Percentiles rank a stretch among this genome's conserved stretches.
Evolutionary conservation across 2,888 invertebrate species (phyloP).

Genomic region (Xylophagus ater): DNA sequence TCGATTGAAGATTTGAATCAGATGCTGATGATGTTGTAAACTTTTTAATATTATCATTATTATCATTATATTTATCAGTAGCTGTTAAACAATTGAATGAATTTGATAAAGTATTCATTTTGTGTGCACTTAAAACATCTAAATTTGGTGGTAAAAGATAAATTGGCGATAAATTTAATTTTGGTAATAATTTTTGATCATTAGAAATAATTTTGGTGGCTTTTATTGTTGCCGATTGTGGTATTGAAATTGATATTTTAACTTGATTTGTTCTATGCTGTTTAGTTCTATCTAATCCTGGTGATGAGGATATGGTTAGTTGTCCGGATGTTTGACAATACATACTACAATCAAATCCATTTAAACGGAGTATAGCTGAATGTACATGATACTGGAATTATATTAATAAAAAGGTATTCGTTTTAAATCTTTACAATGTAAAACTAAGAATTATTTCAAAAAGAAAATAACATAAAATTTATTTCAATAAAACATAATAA

Average conservation of each 20-base stretch:
- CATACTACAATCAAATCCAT: slow-evolving; percentile 43
- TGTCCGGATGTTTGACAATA: slow-evolving; percentile 39
- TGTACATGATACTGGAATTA: slow-evolving; percentile 44
- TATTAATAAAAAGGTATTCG: no score
- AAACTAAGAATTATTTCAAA: not conserved
- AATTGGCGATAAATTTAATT: slow-evolving; percentile 28
- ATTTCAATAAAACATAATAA: slow-evolving; percentile 4
- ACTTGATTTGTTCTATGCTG: slow-evolving; percentile 21
- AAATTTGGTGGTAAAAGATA: slow-evolving; percentile 28
- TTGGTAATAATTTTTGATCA: slow-evolving; percentile 22
- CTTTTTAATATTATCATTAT: slow-evolving; percentile 10
- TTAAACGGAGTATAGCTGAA: slow-evolving; percentile 45
- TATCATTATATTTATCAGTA: slow-evolving; percentile 2
- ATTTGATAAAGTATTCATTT: slow-evolving; percentile 26
- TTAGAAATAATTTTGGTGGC: slow-evolving; percentile 1
- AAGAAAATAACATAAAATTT: slow-evolving; percentile 1
- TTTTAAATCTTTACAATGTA: no score
- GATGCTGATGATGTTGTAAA: slow-evolving; percentile 29
- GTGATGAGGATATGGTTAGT: no score
- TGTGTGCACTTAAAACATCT: slow-evolving; percentile 18
- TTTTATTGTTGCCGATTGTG: no score
- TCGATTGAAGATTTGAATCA: slow-evolving; percentile 31
- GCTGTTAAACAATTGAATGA: slow-evolving; percentile 31
- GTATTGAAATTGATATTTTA: slow-evolving; percentile 27
- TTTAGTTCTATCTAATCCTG: slow-evolving; percentile 4